phyloP scores from a whole-genome alignment of 1,140 invertebrate species.

The Drosophila subobscura region DNA sequence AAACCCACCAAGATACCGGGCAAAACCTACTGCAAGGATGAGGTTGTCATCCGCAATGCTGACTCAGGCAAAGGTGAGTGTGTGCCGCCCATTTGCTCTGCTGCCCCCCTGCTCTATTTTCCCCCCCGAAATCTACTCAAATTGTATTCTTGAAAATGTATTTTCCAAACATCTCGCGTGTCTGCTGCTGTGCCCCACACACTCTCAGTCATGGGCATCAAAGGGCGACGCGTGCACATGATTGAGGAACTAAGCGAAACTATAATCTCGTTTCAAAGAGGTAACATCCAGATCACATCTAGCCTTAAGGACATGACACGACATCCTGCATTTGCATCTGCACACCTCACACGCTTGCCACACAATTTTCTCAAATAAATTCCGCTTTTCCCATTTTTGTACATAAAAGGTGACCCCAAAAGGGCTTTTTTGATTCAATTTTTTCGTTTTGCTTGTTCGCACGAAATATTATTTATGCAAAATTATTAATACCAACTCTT shows the following conservation, averaged over 20 bases:
- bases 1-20: slow-evolving; percentile 95
- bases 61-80: slow-evolving; percentile 96
- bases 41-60: slow-evolving; percentile 96
- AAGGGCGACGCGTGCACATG: slow-evolving; percentile 97
- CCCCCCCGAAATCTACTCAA: neutral
- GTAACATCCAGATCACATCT: slow-evolving; percentile 86
- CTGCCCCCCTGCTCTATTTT: neutral
- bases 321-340: slow-evolving; percentile 2
- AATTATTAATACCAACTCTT: slow-evolving; percentile 4
- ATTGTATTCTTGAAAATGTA: slow-evolving; percentile 20
- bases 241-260: slow-evolving; percentile 99
- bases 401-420: neutral
- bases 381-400: slow-evolving; percentile 1
- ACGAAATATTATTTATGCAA: neutral
- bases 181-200: no score
- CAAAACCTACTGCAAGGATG: slow-evolving; percentile 96
- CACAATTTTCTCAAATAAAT: slow-evolving; percentile 7
- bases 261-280: slow-evolving; percentile 99
- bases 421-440: slow-evolving; percentile 7
- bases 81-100: neutral
- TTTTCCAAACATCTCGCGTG: slow-evolving; percentile 73
- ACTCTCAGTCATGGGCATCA: slow-evolving; percentile 96
- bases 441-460: neutral
- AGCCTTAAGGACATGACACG: slow-evolving; percentile 1
- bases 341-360: slow-evolving; percentile 18